Evolutionary conservation across 2,797 vertebrate species (phyloP).

Genomic region (Phrynocephalus vlangalii): DNA sequence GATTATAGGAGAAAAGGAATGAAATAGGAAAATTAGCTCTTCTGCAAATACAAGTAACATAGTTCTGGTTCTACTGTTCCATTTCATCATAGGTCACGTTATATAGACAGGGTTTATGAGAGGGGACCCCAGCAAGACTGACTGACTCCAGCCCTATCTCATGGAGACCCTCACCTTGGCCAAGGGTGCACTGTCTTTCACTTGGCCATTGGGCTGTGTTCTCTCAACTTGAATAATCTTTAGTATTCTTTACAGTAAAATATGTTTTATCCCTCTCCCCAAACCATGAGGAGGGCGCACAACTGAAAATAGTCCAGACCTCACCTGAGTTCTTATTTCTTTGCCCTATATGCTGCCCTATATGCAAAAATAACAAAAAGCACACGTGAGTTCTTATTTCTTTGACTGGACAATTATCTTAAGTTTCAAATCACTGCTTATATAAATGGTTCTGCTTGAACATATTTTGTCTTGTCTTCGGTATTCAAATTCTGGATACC

Average conservation of each 20-base stretch:
- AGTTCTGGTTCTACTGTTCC: background rate
- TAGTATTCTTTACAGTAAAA: too few relatives aligned
- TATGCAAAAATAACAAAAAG: too few relatives aligned
- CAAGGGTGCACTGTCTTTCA: too few relatives aligned
- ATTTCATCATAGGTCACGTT: background rate
- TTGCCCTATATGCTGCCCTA: too few relatives aligned
- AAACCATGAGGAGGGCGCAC: too few relatives aligned
- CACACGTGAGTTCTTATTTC: too few relatives aligned
- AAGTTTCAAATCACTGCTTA: background rate
- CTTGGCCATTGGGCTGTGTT: background rate
- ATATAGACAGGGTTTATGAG: background rate
- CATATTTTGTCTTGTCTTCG: background rate
- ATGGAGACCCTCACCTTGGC: too few relatives aligned
- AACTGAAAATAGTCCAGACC: too few relatives aligned
- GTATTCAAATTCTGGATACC: conserved; percentile 8
- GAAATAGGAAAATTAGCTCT: conserved; percentile 22
- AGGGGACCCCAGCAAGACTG: too few relatives aligned
- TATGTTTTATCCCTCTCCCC: too few relatives aligned
- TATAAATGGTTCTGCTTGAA: background rate
- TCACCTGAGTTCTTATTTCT: too few relatives aligned
- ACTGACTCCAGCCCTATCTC: too few relatives aligned
- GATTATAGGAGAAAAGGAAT: conserved; percentile 40
- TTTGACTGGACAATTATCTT: background rate
- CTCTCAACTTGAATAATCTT: background rate
- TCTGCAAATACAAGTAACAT: background rate